Percentiles rank a stretch among this genome's conserved stretches.
phyloP scores from a whole-genome alignment of 2,113 vertebrate species.

The Taxidea taxus region DNA sequence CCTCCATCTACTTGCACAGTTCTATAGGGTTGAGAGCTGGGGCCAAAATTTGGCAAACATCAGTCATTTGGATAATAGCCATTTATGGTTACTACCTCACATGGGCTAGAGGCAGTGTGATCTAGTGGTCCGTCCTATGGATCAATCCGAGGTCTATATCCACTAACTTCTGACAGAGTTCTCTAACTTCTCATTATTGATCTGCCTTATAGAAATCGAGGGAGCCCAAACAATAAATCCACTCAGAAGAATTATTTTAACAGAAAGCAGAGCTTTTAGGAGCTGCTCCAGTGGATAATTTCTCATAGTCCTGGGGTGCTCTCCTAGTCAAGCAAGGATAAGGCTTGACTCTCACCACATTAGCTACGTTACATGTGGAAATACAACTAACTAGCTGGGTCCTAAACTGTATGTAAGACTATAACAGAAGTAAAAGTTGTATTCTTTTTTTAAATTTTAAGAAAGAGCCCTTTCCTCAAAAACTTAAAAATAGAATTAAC shows the following conservation, averaged over 20 bases:
- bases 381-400: not conserved
- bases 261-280: not conserved
- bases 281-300: too few relatives aligned
- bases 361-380: not conserved
- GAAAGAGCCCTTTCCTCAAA: conserved; percentile 3
- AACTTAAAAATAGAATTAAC: not conserved
- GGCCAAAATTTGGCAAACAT: not conserved
- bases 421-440: not conserved
- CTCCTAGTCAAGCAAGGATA: not conserved
- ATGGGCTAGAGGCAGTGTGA: not conserved
- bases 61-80: not conserved
- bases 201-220: not conserved
- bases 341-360: not conserved
- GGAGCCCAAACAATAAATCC: not conserved
- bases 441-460: not conserved
- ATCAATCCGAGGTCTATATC: not conserved
- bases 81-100: not conserved
- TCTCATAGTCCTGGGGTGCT: not conserved
- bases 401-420: not conserved
- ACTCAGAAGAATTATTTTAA: not conserved
- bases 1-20: not conserved
- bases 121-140: not conserved
- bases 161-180: not conserved
- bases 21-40: not conserved
- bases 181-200: not conserved